Evolutionary conservation across 2,888 invertebrate genomes (phyloP), one percentile per base, ranked within the genome.

Genomic region (Scaptomyza polygonia): DNA sequence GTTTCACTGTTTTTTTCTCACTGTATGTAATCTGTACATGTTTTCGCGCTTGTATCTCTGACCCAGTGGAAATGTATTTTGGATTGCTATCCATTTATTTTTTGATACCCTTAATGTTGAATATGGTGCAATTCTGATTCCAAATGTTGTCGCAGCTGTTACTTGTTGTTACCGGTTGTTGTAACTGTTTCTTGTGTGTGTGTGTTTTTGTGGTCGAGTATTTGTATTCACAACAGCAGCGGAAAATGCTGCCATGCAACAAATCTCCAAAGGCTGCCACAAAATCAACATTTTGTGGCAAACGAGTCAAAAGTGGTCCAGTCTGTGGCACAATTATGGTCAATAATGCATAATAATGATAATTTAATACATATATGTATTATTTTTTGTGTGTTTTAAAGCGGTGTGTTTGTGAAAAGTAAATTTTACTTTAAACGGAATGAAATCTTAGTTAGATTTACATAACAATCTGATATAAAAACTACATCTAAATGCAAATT

Each of bases 201-300:
- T 61, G 44, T 61, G 43, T 57, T 57, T 57, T 55, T 72, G 79
- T 53, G 87, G 81, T 70, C 67, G 70, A 85, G 78, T 78, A 72
- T 72, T 68, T 72, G 69, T 49, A 69, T 51, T 72, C 67, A 75
- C 68, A 67, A 72, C 30, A 44, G 47, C 65, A 48, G 57, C 39
- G 55, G 54, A 27, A 52, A 55, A 36, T 66, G 63, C 29, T 40
- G 14, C 61, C 66, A 59, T 61, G 66, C 51, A 49, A 44, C 57
- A 80, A 71, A 49, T 59, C 63, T 64, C 64, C 30, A 71, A 65
- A 54, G 78, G 64, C 51, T 14, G 49, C 39, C 14, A 53, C 56
- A 54, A 62, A 69, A 67, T 79, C 53, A 63, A 76, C 58, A 63
- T 75, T 39, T 62, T 71, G 42, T n/a, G 44, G 34, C 16, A 11